Conservation (phyloP, 2,113 vertebrate species). For the Suricata suricatta region DNA sequence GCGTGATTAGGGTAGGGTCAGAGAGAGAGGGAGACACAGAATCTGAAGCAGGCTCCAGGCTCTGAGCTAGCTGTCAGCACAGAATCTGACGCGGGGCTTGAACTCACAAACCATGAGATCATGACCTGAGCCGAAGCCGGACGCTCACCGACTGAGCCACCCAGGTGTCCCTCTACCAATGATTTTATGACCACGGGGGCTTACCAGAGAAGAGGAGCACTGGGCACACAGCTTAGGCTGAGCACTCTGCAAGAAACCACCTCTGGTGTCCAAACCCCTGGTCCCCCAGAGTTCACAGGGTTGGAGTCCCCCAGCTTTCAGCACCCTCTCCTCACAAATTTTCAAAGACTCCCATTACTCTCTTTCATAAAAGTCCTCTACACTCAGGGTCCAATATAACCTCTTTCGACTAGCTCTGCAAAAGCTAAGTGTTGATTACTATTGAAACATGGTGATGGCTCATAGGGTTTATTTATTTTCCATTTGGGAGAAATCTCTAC, state of each 20-base stretch:
- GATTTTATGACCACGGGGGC: too few species aligned
- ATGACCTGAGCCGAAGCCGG: too few species aligned
- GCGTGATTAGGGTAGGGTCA: too few species aligned
- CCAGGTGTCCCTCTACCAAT: too few species aligned
- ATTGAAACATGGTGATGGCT: neutral
- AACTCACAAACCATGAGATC: too few species aligned
- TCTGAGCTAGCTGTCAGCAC: too few species aligned
- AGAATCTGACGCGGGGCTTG: too few species aligned
- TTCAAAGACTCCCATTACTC: neutral
- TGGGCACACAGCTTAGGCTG: too few species aligned
- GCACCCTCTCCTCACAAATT: neutral
- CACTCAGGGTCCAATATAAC: neutral
- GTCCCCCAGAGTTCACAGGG: rapidly evolving
- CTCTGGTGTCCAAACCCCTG: neutral
- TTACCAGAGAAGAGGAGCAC: neutral
- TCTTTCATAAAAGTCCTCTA: neutral
- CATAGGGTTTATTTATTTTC: neutral
- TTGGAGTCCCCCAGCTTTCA: neutral
- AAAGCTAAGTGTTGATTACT: rapidly evolving
- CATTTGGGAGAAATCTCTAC: neutral
- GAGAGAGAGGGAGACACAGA: too few species aligned
- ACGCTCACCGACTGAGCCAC: too few species aligned
- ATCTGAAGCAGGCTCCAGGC: too few species aligned
- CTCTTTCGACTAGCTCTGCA: neutral
- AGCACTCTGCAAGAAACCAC: too few species aligned